These are phyloP conservation scores for Clavelina lepadiformis DNA, from an alignment of 23 tunicate genomes.

Conservation along the genomic window DNA sequence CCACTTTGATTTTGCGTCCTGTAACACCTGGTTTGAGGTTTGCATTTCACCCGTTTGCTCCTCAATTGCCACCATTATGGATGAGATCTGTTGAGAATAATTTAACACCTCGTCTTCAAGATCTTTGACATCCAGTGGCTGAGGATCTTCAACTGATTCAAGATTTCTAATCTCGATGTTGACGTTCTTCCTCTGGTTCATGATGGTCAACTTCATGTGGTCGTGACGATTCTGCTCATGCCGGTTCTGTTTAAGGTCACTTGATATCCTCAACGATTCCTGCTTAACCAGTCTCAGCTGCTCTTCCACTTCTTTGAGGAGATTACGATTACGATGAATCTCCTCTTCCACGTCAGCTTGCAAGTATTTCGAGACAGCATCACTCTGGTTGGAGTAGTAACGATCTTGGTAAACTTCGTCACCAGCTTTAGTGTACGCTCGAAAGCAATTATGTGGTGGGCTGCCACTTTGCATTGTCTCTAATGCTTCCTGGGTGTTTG, in stretches of 20 bases:
- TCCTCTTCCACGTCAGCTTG: conserved; percentile 68
- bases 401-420: conserved; percentile 71
- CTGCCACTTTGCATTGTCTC: conserved; percentile 40
- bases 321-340: conserved; percentile 13
- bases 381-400: conserved; percentile 55
- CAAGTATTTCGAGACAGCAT: conserved; percentile 54
- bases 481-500: conserved; percentile 56
- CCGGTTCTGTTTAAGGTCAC: conserved; percentile 4
- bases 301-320: conserved; percentile 5
- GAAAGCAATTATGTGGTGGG: conserved; percentile 55
- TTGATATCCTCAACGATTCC: background rate
- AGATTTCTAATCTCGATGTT: conserved; percentile 39
- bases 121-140: conserved; percentile 61
- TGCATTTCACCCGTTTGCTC: conserved; percentile 23
- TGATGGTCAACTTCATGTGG: conserved; percentile 10
- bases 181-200: conserved; percentile 35
- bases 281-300: conserved; percentile 1
- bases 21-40: conserved; percentile 5
- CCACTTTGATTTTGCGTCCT: conserved; percentile 26
- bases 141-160: conserved; percentile 60
- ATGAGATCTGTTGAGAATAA: conserved; percentile 57
- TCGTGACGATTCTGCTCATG: conserved; percentile 32
- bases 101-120: conserved; percentile 79
- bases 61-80: conserved; percentile 22
- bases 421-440: conserved; percentile 69